Evolutionary conservation across 2,113 vertebrate species (phyloP).

Genomic region (Tautogolabrus adspersus): DNA sequence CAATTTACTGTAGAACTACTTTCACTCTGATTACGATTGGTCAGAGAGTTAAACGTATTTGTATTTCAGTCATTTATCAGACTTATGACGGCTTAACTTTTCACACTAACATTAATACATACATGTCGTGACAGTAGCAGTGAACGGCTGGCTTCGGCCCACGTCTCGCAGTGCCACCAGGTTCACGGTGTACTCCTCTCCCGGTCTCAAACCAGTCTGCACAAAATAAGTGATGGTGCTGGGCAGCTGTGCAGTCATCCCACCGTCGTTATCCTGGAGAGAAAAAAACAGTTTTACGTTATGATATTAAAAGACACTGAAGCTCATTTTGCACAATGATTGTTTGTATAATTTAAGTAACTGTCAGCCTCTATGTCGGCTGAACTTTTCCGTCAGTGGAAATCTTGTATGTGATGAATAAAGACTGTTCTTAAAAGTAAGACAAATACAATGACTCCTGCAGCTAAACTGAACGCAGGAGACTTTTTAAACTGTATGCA

Average conservation of each 20-base stretch:
- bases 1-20: neutral
- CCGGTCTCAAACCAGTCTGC: conserved; percentile 94
- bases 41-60: neutral
- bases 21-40: neutral
- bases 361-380: conserved; percentile 7
- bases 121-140: conserved; percentile 91
- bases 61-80: neutral
- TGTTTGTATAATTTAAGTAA: conserved; percentile 29
- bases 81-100: neutral
- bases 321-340: neutral
- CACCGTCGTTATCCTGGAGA: conserved; percentile 93
- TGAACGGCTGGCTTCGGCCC: conserved; percentile 91
- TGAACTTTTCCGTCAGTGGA: conserved; percentile 9
- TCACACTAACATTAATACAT: conserved; percentile 64
- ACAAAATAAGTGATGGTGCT: conserved; percentile 94
- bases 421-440: neutral
- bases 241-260: conserved; percentile 95
- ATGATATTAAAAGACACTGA: neutral
- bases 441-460: conserved; percentile 16
- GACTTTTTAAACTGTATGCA: neutral
- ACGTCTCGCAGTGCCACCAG: conserved; percentile 94
- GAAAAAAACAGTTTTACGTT: conserved; percentile 13
- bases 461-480: neutral
- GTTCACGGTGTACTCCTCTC: conserved; percentile 95
- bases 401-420: conserved; percentile 9